phyloP scores from a whole-genome alignment of 2,888 invertebrate genomes.

The Cabera pusaria region DNA sequence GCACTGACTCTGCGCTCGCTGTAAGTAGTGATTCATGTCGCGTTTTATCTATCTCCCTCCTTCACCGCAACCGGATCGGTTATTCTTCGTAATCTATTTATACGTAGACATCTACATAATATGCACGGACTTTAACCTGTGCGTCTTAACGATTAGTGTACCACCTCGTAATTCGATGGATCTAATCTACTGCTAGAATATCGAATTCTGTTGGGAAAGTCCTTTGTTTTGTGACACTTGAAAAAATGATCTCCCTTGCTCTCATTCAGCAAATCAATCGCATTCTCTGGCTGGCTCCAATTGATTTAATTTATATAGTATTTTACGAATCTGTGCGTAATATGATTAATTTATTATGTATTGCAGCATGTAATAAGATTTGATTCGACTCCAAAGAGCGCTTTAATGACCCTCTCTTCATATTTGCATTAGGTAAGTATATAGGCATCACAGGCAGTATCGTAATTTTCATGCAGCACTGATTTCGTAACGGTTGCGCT shows the following conservation, averaged over 20 bases:
- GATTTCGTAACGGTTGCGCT: slow-evolving; percentile 82
- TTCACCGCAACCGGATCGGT: slow-evolving; percentile 82
- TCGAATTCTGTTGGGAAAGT: slow-evolving; percentile 3
- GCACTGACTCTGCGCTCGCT: slow-evolving; percentile 66
- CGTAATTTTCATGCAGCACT: slow-evolving; percentile 76
- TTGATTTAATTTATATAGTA: too few relatives aligned
- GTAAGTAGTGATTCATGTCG: slow-evolving; percentile 82
- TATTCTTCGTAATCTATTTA: slow-evolving; percentile 82
- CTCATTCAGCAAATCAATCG: too few relatives aligned
- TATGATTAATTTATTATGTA: too few relatives aligned
- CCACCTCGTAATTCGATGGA: slow-evolving; percentile 23
- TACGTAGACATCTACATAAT: slow-evolving; percentile 66
- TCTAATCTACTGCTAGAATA: too few relatives aligned
- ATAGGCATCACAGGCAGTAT: slow-evolving; percentile 23
- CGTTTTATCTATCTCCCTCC: slow-evolving; percentile 83
- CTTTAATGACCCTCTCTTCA: slow-evolving; percentile 6
- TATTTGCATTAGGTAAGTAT: slow-evolving; percentile 12
- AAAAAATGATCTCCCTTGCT: too few relatives aligned
- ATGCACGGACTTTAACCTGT: slow-evolving; percentile 73
- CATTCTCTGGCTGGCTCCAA: too few relatives aligned
- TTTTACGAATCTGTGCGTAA: too few relatives aligned
- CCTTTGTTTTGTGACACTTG: too few relatives aligned
- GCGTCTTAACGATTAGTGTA: slow-evolving; percentile 42
- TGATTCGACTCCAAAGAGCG: neutral
- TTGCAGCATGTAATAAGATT: too few relatives aligned